Conservation (phyloP, 1,140 invertebrate species). For the Drosophila biarmipes region DNA sequence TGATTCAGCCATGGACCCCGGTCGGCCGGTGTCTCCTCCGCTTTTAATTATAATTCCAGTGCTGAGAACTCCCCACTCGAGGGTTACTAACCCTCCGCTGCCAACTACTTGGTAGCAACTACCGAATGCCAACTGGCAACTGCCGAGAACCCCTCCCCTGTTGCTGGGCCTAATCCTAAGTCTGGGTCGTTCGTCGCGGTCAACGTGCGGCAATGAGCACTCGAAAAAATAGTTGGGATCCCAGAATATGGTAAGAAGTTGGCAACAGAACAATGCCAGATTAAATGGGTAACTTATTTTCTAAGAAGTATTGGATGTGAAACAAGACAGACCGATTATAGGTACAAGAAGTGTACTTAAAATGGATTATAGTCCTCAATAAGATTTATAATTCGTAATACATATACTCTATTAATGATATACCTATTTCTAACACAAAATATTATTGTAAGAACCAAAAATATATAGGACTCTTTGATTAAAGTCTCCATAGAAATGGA, state of each 20-base stretch:
- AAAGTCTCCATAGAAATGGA: no score
- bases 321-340: no score
- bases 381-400: no score
- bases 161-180: slow-evolving; percentile 19
- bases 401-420: no score
- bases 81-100: slow-evolving; percentile 36
- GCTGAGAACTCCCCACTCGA: slow-evolving; percentile 61
- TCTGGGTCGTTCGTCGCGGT: slow-evolving; percentile 71
- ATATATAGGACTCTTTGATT: no score
- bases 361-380: no score
- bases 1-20: slow-evolving; percentile 67
- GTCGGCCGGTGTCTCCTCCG: slow-evolving; percentile 58
- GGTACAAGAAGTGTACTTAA: no score
- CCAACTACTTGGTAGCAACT: slow-evolving; percentile 5
- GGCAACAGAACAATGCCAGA: no score
- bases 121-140: neutral
- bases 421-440: no score
- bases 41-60: slow-evolving; percentile 79
- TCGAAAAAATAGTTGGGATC: slow-evolving; percentile 1
- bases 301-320: no score
- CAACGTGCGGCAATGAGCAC: slow-evolving; percentile 46
- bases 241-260: neutral
- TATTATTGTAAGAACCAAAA: no score
- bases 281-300: no score
- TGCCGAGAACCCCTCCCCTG: slow-evolving; percentile 18